Evolutionary conservation across 1,140 invertebrate species (phyloP).

Genomic region (Vanessa atalanta): DNA sequence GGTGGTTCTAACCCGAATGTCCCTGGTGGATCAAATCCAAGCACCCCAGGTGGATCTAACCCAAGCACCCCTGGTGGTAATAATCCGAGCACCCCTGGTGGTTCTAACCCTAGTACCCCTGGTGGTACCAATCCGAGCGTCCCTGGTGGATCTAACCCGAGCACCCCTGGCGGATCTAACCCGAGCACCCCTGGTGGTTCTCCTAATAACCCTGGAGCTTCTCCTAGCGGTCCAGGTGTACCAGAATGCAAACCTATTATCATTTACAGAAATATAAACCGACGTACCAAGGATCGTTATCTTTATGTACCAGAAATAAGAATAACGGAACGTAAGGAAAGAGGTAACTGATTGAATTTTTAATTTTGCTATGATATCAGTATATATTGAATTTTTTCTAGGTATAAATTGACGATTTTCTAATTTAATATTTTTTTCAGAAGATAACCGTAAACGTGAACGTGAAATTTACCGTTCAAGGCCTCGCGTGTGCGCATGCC

Average conservation of each 20-base stretch:
- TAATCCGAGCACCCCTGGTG: background rate
- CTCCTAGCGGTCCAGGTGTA: background rate
- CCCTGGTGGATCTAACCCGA: background rate
- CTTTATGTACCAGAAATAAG: slow-evolving; percentile 16
- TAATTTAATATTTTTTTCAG: too few relatives aligned
- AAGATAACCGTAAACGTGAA: too few relatives aligned
- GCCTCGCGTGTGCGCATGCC: too few relatives aligned
- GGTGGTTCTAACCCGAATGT: background rate
- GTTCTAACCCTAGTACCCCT: background rate
- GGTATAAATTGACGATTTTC: too few relatives aligned
- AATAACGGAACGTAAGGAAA: slow-evolving; percentile 8
- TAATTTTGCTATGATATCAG: too few relatives aligned
- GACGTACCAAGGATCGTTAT: slow-evolving; percentile 5
- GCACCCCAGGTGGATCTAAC: background rate
- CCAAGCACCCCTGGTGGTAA: background rate
- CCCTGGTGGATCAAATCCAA: background rate
- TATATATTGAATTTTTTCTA: too few relatives aligned
- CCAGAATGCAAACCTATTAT: slow-evolving; percentile 27
- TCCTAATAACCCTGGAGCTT: background rate
- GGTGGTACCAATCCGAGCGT: background rate
- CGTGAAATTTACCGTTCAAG: too few relatives aligned
- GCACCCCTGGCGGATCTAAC: background rate
- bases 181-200: background rate
- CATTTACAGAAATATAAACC: slow-evolving; percentile 10
- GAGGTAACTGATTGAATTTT: slow-evolving; percentile 9